A percentile compares a stretch with the other conserved stretches of the same genome.
These are phyloP conservation scores for Oasisia sp. DNA, from an alignment of 2,888 invertebrate species.

Conservation along the genomic window DNA sequence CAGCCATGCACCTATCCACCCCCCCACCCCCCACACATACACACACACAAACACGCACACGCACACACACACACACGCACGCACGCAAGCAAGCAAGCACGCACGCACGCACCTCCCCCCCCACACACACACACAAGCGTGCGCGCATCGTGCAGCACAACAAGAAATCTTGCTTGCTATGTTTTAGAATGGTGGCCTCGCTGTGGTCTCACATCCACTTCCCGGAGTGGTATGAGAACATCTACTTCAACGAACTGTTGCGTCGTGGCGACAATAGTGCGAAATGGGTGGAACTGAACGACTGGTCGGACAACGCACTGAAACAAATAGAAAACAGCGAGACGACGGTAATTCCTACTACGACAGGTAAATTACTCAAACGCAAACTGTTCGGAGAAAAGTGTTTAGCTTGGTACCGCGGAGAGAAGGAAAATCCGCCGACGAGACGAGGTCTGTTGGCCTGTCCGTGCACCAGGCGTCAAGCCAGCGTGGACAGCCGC, in stretches of 20 bases:
- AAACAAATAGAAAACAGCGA: no score
- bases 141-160: no score
- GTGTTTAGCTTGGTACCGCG: neutral
- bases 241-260: neutral
- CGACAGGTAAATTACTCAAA: neutral
- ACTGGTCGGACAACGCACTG: neutral
- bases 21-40: no score
- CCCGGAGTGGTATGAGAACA: neutral
- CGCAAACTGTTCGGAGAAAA: neutral
- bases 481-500: neutral
- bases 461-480: neutral
- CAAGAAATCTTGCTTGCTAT: no score
- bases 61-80: no score
- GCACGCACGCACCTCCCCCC: no score
- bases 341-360: neutral
- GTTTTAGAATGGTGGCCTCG: neutral
- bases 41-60: no score
- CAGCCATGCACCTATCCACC: no score
- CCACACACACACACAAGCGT: no score
- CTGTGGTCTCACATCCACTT: conserved; percentile 7
- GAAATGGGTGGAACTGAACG: neutral
- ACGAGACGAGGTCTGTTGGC: neutral
- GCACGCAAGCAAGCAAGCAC: no score
- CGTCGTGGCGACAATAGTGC: neutral
- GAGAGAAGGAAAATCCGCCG: neutral